These are phyloP conservation scores for Argentina silus DNA, from an alignment of 2,797 vertebrate genomes.

Conservation along the genomic window DNA sequence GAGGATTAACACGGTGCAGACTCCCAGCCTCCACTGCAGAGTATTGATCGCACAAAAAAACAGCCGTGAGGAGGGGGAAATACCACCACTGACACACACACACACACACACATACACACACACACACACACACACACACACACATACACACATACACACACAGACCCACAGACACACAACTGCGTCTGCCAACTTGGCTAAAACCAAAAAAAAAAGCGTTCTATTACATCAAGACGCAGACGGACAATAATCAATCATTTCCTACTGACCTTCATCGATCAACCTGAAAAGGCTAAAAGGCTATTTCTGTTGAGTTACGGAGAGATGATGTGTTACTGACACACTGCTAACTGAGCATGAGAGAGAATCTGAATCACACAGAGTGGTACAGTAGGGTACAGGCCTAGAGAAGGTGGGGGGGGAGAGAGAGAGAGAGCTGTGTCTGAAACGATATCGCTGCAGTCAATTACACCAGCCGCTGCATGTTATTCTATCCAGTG, in stretches of 20 bases:
- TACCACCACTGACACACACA: slow-evolving; percentile 32
- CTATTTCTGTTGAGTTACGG: slow-evolving; percentile 45
- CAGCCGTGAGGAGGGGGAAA: slow-evolving; percentile 57
- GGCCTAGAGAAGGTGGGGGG: neutral
- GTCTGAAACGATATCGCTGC: slow-evolving; percentile 45
- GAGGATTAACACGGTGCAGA: slow-evolving; percentile 66
- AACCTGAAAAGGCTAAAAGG: slow-evolving; percentile 33
- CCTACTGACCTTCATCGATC: slow-evolving; percentile 59
- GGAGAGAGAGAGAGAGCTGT: neutral
- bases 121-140: slow-evolving; percentile 16
- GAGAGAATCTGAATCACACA: neutral
- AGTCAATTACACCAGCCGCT: slow-evolving; percentile 34
- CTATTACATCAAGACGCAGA: slow-evolving; percentile 56
- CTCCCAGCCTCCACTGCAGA: slow-evolving; percentile 72
- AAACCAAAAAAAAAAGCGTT: slow-evolving; percentile 41
- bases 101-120: slow-evolving; percentile 18
- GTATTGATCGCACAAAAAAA: slow-evolving; percentile 74
- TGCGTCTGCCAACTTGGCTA: slow-evolving; percentile 20
- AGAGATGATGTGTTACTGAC: slow-evolving; percentile 15
- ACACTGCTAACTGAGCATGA: slow-evolving; percentile 13
- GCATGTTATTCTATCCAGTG: slow-evolving; percentile 46
- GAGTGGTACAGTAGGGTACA: neutral
- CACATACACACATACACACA: neutral
- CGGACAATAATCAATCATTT: slow-evolving; percentile 55
- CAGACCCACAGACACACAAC: neutral